phyloP scores from a whole-genome alignment of 1,140 invertebrate genomes.

The Geopemphigus sp. region DNA sequence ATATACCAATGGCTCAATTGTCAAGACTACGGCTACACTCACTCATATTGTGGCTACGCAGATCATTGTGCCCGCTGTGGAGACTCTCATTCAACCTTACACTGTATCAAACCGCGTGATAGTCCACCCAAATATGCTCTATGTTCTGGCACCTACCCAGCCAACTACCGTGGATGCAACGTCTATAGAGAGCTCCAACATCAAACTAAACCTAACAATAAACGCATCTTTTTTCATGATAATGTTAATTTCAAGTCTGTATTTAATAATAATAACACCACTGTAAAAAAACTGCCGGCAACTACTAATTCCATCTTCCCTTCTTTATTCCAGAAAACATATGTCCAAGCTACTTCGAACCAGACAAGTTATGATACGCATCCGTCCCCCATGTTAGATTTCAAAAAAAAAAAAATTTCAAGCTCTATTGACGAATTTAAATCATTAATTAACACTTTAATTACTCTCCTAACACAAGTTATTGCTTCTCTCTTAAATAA shows the following conservation, averaged over 20 bases:
- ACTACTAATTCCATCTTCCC: background rate
- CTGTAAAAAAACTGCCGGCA: background rate
- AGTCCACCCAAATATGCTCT: conserved; percentile 53
- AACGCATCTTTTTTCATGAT: background rate
- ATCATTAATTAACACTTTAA: background rate
- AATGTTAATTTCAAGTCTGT: background rate
- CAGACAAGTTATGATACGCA: background rate
- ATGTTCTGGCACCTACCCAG: conserved; percentile 55
- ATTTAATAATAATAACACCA: background rate
- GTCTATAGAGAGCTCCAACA: conserved; percentile 52
- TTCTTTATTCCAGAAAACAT: background rate
- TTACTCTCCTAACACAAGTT: background rate
- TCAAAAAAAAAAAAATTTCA: background rate
- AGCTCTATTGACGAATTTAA: background rate
- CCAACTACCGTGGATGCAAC: conserved; percentile 55
- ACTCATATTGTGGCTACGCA: conserved; percentile 54
- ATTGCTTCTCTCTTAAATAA: background rate
- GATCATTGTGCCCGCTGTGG: conserved; percentile 56
- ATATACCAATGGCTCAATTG: conserved; percentile 52
- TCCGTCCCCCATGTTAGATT: background rate
- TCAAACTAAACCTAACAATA: background rate
- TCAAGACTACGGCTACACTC: conserved; percentile 51
- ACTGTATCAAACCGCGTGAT: conserved; percentile 54
- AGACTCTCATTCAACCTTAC: conserved; percentile 53
- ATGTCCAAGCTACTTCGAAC: conserved; percentile 8